Evolutionary conservation across 2,888 invertebrate species (phyloP).

Genomic region (Dryococelus australis): DNA sequence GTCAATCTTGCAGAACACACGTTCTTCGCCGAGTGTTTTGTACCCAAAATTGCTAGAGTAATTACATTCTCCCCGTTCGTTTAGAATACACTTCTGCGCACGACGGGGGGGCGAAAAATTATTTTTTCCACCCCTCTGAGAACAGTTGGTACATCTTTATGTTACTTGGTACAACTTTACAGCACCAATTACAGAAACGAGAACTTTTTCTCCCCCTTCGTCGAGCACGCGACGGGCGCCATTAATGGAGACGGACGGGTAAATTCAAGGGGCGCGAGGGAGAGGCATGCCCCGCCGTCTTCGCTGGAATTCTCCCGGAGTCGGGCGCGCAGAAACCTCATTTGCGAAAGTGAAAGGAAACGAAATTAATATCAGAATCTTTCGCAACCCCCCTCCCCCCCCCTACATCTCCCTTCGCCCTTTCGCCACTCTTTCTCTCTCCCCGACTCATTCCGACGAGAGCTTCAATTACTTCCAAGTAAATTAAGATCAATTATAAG

Average conservation of each 20-base stretch:
- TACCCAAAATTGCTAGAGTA: no score
- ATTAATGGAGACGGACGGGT: not conserved
- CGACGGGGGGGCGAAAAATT: not conserved
- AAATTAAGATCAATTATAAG: conserved; percentile 25
- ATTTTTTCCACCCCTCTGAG: not conserved
- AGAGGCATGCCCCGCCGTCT: not conserved
- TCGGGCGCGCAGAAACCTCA: not conserved
- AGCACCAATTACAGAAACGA: conserved; percentile 10
- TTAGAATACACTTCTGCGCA: not conserved
- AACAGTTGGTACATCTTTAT: not conserved
- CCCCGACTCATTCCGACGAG: not conserved
- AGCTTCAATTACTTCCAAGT: conserved; percentile 26
- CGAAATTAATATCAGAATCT: conserved; percentile 16
- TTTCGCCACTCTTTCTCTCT: no score
- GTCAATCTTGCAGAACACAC: no score
- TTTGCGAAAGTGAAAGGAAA: conserved; percentile 16
- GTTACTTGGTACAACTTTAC: not conserved
- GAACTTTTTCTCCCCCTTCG: not conserved
- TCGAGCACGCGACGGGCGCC: not conserved
- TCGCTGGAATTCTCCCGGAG: not conserved
- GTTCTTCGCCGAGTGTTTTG: no score
- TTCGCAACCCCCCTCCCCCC: not conserved
- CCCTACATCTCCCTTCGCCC: not conserved
- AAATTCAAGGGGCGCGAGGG: not conserved
- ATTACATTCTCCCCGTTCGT: not conserved